Base-by-base conservation (phyloP, 2,888 invertebrate species). In the Cacoxenus indagator region DNA sequence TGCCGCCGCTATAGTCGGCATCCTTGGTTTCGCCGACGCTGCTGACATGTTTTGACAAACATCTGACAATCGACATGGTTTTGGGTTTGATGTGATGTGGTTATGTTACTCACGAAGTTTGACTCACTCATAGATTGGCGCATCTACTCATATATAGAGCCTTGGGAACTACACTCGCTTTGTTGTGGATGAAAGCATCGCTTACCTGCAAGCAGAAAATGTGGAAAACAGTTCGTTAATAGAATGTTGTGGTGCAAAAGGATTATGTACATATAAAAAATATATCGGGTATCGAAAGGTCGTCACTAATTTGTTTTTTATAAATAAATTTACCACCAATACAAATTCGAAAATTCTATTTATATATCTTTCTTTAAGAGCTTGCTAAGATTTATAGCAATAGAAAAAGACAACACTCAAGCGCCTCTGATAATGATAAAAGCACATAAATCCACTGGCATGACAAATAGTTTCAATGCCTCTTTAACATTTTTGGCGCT, bases 11-110 rank as follows among this genome's bases (percentile, higher is more conserved):
- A 26, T 9, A 14, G n/a, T 48, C 11, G 55, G 24, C 55, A 55
- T 26, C 43, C 14, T 6, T 24, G 29, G 22, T 43, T 5, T 17
- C 19, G 61, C 64, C 61, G 51, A 61, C 26, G 62, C 65, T 57
- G 51, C 64, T 71, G 75, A 75, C 75, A 71, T 78, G 74, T 79
- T 77, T 79, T 80, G 80, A 80, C 82, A 78, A 78, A 80, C 74
- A 74, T 75, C 74, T 82, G 82, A 82, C 82, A 82, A 78, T 31
- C 59, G 31, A 61, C 61, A 62, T 62, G 43, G 45, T 43, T 6
- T 37, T 43, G 45, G 19, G 61, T 37, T 62, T 43, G n/a, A n/a
- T n/a, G n/a, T n/a, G n/a, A 62, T 37, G 61, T 62, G 24, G 24
- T 62, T 43, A 6, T 43, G 61, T 62, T 45, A 61, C 43, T 43